Conservation (phyloP, 2,888 invertebrate species). For the Drosophila birchii region DNA sequence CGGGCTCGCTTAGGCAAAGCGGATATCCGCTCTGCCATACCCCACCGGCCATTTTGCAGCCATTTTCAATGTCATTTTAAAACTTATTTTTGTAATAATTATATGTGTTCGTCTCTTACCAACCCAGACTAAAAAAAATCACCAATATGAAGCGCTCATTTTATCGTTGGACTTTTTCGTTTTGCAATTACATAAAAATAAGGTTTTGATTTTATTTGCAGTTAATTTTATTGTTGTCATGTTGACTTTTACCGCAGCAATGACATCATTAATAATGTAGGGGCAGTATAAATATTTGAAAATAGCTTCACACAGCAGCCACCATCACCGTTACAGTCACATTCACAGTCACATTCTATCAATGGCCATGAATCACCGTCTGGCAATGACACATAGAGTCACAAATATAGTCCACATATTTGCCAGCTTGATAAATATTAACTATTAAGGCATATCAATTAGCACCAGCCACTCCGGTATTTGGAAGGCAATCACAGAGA, state of each 20-base stretch:
- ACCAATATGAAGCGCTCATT: conserved; percentile 20
- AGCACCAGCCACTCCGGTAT: conserved; percentile 23
- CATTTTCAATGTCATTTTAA: conserved; percentile 17
- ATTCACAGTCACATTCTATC: conserved; percentile 11
- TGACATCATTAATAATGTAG: conserved; percentile 61
- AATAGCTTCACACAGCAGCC: conserved; percentile 21
- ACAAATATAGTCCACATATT: conserved; percentile 20
- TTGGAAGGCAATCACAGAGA: conserved; percentile 24
- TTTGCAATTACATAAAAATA: conserved; percentile 46
- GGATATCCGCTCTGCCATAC: conserved; percentile 27
- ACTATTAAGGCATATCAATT: conserved; percentile 48
- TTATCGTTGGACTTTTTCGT: conserved; percentile 40
- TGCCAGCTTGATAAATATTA: conserved; percentile 36
- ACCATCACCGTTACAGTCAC: conserved; percentile 14
- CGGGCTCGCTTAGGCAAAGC: conserved; percentile 15
- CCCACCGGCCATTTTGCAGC: not conserved
- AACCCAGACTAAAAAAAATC: not conserved
- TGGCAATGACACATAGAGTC: conserved; percentile 22
- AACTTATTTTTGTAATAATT: conserved; percentile 8
- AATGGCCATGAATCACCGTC: conserved; percentile 46
- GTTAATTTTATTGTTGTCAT: conserved; percentile 52
- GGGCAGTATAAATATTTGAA: conserved; percentile 53
- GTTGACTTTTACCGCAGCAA: conserved; percentile 60
- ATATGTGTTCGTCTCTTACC: conserved; percentile 21
- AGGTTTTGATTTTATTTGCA: conserved; percentile 59